Percentiles rank a stretch among this genome's conserved stretches.
These are phyloP conservation scores for Scaptomyza flava DNA, from an alignment of 2,888 invertebrate species.

Conservation along the genomic window DNA sequence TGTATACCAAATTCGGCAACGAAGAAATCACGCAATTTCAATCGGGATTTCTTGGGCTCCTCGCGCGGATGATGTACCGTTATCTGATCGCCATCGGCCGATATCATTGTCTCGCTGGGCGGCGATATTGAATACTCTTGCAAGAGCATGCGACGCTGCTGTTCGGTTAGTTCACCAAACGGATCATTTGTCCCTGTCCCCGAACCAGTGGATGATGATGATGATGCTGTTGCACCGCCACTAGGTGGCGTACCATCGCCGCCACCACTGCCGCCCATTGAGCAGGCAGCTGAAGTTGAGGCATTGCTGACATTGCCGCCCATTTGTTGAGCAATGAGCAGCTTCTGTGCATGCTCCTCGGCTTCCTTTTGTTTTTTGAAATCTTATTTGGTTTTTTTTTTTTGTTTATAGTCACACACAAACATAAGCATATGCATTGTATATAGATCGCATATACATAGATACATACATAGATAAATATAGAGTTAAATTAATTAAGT, in stretches of 20 bases:
- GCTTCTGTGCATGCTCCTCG: slow-evolving; percentile 82
- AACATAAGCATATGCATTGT: slow-evolving; percentile 13
- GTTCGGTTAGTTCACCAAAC: slow-evolving; percentile 78
- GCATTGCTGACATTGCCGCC: slow-evolving; percentile 47
- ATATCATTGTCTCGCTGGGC: slow-evolving; percentile 82
- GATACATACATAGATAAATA: slow-evolving; percentile 6
- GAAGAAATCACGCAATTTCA: slow-evolving; percentile 94
- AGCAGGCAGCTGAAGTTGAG: too few species aligned
- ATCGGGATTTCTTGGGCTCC: slow-evolving; percentile 91
- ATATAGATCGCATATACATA: slow-evolving; percentile 3
- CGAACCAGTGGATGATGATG: slow-evolving; percentile 19
- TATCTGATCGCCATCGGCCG: slow-evolving; percentile 83
- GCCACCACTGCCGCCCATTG: slow-evolving; percentile 18
- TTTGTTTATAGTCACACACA: slow-evolving; percentile 24
- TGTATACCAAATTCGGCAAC: slow-evolving; percentile 91
- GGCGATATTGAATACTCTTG: slow-evolving; percentile 80
- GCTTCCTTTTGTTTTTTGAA: slow-evolving; percentile 84
- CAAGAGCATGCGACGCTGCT: slow-evolving; percentile 79
- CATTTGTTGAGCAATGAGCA: slow-evolving; percentile 82
- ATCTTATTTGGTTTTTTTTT: slow-evolving; percentile 45
- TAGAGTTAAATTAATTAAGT: slow-evolving; percentile 15
- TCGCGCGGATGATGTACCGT: slow-evolving; percentile 88
- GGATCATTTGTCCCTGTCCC: slow-evolving; percentile 50
- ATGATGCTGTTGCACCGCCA: slow-evolving; percentile 15
- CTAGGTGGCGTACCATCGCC: slow-evolving; percentile 28